Evolutionary conservation across 1,140 invertebrate species (phyloP).

Genomic region (Drosophila lini): DNA sequence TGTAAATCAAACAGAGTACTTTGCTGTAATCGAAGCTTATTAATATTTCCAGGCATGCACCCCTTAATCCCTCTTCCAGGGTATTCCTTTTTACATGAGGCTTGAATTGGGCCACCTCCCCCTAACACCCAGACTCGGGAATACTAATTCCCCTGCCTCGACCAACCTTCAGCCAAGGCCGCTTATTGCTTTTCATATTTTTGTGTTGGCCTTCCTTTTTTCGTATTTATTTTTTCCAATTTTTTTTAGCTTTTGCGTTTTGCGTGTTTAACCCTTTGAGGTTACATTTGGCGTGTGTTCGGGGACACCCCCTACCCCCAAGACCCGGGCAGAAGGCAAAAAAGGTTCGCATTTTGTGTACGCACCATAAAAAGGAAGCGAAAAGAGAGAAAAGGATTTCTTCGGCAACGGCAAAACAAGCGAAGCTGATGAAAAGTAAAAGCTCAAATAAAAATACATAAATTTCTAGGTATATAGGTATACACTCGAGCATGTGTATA

Average conservation of each 20-base stretch:
- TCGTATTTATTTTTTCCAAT: conserved; percentile 56
- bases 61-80: conserved; percentile 10
- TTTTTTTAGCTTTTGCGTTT: conserved; percentile 78
- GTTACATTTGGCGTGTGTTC: conserved; percentile 81
- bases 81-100: conserved; percentile 29
- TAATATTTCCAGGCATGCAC: conserved; percentile 3
- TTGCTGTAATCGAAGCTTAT: conserved; percentile 9
- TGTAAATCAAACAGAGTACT: conserved; percentile 11
- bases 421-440: conserved; percentile 72
- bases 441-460: conserved; percentile 72
- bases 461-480: conserved; percentile 41
- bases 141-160: conserved; percentile 26
- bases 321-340: conserved; percentile 16
- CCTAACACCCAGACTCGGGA: background rate
- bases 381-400: conserved; percentile 73
- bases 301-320: conserved; percentile 20
- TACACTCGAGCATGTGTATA: conserved; percentile 8
- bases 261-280: conserved; percentile 83
- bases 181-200: conserved; percentile 79
- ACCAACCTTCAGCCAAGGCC: conserved; percentile 8
- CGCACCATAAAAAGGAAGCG: conserved; percentile 64
- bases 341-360: conserved; percentile 73
- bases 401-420: conserved; percentile 59
- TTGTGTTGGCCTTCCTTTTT: conserved; percentile 50
- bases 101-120: conserved; percentile 6